Percentiles rank a stretch among this genome's conserved stretches.
Conservation (phyloP, 1,140 invertebrate genomes). For the Ceratina australensis region DNA sequence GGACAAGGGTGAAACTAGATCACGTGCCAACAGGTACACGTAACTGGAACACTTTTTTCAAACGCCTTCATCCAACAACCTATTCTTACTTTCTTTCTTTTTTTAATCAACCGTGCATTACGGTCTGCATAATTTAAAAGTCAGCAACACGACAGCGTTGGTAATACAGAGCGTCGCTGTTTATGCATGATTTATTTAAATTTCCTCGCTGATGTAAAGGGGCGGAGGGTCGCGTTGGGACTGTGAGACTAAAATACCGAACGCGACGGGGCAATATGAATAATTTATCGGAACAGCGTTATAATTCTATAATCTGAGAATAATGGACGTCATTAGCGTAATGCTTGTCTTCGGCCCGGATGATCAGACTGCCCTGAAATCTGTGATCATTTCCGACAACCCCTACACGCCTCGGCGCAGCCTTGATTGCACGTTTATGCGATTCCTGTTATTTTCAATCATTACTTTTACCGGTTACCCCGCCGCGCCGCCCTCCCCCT, state of each 20-base stretch:
- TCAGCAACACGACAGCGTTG: no score
- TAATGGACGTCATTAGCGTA: slow-evolving; percentile 76
- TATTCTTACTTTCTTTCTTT: no score
- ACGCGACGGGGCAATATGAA: slow-evolving; percentile 25
- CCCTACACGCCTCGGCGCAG: slow-evolving; percentile 44
- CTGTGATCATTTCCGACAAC: slow-evolving; percentile 67
- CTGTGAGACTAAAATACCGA: slow-evolving; percentile 24
- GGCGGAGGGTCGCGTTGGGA: not conserved
- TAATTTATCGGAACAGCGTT: slow-evolving; percentile 71
- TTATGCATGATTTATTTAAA: slow-evolving; percentile 14
- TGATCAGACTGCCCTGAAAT: slow-evolving; percentile 67
- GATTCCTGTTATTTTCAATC: slow-evolving; percentile 78
- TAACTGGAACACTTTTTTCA: no score
- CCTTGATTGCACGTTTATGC: slow-evolving; percentile 74
- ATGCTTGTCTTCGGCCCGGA: slow-evolving; percentile 73
- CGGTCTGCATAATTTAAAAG: no score
- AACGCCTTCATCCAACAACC: no score
- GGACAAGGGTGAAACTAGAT: not conserved
- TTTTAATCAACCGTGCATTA: no score
- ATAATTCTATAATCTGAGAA: slow-evolving; percentile 76
- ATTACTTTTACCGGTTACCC: slow-evolving; percentile 62
- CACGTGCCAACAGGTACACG: no score
- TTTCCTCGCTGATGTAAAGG: slow-evolving; percentile 14
- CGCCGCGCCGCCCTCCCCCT: slow-evolving; percentile 42
- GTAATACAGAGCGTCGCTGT: no score